These are phyloP conservation scores for Ceramica pisi DNA, from an alignment of 2,888 invertebrate species.

Conservation along the genomic window DNA sequence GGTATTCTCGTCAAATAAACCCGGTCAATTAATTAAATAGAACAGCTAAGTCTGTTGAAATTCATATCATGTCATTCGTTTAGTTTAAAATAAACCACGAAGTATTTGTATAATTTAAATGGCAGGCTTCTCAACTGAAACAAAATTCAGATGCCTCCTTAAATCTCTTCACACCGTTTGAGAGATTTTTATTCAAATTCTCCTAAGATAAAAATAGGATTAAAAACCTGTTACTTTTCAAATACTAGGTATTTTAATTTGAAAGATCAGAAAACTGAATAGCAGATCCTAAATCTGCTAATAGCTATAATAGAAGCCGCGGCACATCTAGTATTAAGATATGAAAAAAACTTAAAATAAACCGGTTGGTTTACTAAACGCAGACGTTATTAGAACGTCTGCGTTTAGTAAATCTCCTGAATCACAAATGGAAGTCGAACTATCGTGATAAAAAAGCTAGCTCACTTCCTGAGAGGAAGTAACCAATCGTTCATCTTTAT, in stretches of 20 bases:
- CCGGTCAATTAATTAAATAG: not conserved
- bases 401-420: slow-evolving; percentile 13
- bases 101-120: no score
- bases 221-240: no score
- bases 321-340: no score
- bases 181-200: no score
- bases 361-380: not conserved
- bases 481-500: slow-evolving; percentile 60
- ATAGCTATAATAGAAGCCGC: no score
- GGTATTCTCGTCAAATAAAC: not conserved
- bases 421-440: slow-evolving; percentile 23
- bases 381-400: no score
- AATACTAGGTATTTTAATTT: no score
- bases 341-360: slow-evolving; percentile 2
- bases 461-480: slow-evolving; percentile 50
- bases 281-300: no score
- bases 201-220: no score
- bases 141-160: not conserved
- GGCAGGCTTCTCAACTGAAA: not conserved
- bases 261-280: no score
- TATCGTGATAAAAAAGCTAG: slow-evolving; percentile 32
- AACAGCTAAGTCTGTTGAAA: not conserved
- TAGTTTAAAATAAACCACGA: not conserved
- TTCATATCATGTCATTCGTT: not conserved
- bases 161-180: no score